A percentile compares a stretch with the other conserved stretches of the same genome.
Evolutionary conservation across 2,797 vertebrate genomes (phyloP).

Genomic region (Lithobates sylvaticus): DNA sequence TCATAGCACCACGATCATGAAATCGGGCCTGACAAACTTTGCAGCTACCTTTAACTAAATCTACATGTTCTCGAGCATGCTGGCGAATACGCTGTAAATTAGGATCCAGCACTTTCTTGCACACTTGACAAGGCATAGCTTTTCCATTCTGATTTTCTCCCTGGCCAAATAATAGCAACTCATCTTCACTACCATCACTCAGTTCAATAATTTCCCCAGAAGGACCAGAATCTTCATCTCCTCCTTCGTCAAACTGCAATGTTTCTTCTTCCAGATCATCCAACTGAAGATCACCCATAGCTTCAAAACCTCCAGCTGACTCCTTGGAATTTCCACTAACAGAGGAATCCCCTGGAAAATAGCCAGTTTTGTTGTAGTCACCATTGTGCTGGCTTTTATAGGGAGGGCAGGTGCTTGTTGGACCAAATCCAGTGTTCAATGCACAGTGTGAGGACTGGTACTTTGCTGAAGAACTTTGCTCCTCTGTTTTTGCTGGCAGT

Average conservation of each 20-base stretch:
- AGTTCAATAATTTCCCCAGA: constrained; percentile 86
- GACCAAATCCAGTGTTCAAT: constrained; percentile 50
- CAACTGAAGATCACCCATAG: constrained; percentile 78
- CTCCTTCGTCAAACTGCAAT: constrained; percentile 88
- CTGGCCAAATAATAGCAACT: constrained; percentile 71
- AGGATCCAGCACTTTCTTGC: constrained; percentile 82
- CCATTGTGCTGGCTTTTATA: constrained; percentile 86
- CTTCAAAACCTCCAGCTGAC: constrained; percentile 75
- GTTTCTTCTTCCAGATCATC: constrained; percentile 80
- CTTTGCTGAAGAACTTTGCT: constrained; percentile 65
- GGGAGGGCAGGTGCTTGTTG: constrained; percentile 72
- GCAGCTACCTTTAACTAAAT: constrained; percentile 86
- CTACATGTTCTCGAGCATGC: constrained; percentile 89
- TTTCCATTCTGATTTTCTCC: constrained; percentile 67
- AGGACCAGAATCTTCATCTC: constrained; percentile 77
- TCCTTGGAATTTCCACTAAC: constrained; percentile 75
- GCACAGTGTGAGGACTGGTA: constrained; percentile 64
- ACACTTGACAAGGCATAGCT: constrained; percentile 86
- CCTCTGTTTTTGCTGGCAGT: constrained; percentile 83
- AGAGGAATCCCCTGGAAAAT: constrained; percentile 71
- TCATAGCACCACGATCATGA: constrained; percentile 80
- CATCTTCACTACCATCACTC: constrained; percentile 86
- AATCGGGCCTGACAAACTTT: constrained; percentile 89
- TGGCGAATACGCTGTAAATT: constrained; percentile 85
- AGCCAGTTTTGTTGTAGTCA: constrained; percentile 75